Evolutionary conservation across 1,140 invertebrate genomes (phyloP), one percentile per base, ranked within the genome.

Genomic region (Lamellibrachia luymesi): DNA sequence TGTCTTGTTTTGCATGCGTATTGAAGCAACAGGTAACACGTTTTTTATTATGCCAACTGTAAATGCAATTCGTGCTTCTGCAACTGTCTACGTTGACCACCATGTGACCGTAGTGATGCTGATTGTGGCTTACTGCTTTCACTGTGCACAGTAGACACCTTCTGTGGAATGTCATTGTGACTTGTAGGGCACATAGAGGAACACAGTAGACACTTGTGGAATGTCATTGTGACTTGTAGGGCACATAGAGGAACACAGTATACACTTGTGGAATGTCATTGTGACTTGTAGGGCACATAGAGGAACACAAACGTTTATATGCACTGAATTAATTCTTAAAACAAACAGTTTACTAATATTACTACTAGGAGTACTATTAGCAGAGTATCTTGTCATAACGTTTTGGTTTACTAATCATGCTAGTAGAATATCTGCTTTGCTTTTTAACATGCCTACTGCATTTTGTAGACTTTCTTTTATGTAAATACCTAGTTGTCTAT

Each of bases 1-100:
- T 91, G 91, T 91, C 51, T 91, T 91, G 51, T 51, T 91, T 91
- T 91, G 38, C 51, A 91, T 91, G 91, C 91, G 17, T 51, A 91
- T 51, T 50, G 91, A 91, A 51, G 51, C 49, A 10, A 51, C 91
- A 91, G 91, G 91, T 91, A 91, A 91, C 91, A 91, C 17, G 91
- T 91, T 91, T 51, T 91, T 25, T n/a, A 50, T 91, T 91, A 80
- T 80, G 64, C 64, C 64, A 80, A 22, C 64, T 80, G 64, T 80
- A 80, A 80, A 80, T 17, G 13, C 64, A 80, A 22, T 80, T 80
- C 13, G 8, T 80, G 64, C 64, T 80, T 80, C 64, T 17, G 64
- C 64, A 80, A 22, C 64, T 80, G 64, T 80, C 25, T 80, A 80
- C 25, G 4, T 80, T 22, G 2, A 80, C 64, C 64, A 80, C 64